Evolutionary conservation across 2,113 vertebrate genomes (phyloP), one percentile per base, ranked within the genome.

Genomic region (Caranx ignobilis): DNA sequence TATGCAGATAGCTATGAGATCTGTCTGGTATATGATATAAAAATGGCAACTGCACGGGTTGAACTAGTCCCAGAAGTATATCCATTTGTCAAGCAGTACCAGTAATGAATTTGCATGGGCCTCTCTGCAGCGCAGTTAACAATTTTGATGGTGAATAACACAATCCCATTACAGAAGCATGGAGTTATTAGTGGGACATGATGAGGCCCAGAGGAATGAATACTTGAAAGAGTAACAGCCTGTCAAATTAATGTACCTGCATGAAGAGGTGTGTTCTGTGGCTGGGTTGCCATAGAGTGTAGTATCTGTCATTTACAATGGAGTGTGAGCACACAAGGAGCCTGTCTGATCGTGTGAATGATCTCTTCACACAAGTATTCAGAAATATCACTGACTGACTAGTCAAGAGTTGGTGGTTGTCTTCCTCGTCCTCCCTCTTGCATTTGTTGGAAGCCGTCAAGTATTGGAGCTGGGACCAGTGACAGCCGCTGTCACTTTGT

Each of bases 1-100:
- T 86, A 80, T 19, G 81, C 78, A 48, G 84, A 85, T 86, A 92
- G 84, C 86, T 77, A 88, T 87, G 71, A 71, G 77, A 91, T 72
- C 84, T 79, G 60, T 84, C 89, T 81, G 85, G 74, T 91, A 85
- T 80, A 84, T 76, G 84, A 87, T 88, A 60, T 72, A 35, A 78
- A 35, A 65, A 83, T 74, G 86, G 77, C 67, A 81, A 62, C 71
- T 71, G 79, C 62, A 21, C 26, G 71, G 47, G 67, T 80, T 69
- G 55, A 79, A 60, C 48, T 81, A 69, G 55, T 63, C 52, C 65
- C 64, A 41, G 35, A 68, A 67, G 63, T 56, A 55, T 11, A 55
- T 71, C 26, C 52, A 26, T 37, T 61, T n/a, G 15, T 82, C 21
- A 81, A 65, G 81, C 55, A 68, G 71, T 69, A 55, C 26, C 66